phyloP scores from a whole-genome alignment of 2,888 invertebrate genomes.

The Heterodera filipjevi region DNA sequence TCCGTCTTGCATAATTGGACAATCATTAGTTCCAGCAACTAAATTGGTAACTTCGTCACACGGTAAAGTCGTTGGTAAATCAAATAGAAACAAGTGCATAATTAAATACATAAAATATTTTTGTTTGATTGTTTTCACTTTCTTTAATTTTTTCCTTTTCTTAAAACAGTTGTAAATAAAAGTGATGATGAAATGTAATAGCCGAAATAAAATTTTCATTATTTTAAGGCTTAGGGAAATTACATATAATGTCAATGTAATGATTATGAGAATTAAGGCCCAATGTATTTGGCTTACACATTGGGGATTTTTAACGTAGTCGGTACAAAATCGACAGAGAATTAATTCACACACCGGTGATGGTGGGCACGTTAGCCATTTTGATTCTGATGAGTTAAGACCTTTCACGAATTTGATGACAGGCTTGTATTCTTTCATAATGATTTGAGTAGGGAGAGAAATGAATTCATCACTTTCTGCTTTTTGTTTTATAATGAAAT shows the following conservation, averaged over 20 bases:
- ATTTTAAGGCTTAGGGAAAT: neutral
- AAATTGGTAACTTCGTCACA: no score
- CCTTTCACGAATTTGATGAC: neutral
- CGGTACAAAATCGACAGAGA: neutral
- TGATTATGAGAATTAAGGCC: neutral
- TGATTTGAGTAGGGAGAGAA: neutral
- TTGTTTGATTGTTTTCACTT: no score
- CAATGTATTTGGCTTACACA: no score
- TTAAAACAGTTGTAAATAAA: neutral
- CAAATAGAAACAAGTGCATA: no score
- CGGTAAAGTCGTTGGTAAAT: no score
- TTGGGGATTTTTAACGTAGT: no score
- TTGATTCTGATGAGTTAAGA: neutral
- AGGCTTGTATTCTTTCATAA: neutral
- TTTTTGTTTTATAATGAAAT: neutral
- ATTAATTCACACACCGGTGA: neutral
- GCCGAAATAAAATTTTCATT: neutral
- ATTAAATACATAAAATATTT: no score
- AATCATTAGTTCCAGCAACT: no score
- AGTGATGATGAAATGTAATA: neutral
- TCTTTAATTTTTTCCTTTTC: no score
- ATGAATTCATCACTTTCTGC: neutral
- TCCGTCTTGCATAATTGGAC: no score
- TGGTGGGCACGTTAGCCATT: neutral
- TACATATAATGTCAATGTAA: neutral